phyloP scores from a whole-genome alignment of 2,888 invertebrate genomes.

The Xiphydria camelus region DNA sequence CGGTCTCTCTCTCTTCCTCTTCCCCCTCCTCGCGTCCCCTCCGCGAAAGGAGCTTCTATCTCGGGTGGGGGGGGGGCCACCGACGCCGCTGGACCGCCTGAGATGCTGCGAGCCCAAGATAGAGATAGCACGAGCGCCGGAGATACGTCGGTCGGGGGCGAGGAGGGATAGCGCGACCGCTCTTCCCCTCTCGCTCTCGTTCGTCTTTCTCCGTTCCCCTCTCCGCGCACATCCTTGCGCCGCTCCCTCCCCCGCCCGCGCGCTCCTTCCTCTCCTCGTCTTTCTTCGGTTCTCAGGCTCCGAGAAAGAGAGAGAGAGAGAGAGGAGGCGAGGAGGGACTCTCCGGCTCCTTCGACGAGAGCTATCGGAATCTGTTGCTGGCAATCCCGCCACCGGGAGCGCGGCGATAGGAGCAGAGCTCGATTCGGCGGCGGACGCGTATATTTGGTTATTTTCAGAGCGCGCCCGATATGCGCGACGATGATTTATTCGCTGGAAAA shows the following conservation, averaged over 20 bases:
- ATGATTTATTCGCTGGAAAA: no score
- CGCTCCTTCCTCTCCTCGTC: slow-evolving; percentile 9
- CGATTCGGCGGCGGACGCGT: no score
- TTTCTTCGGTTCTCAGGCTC: not conserved
- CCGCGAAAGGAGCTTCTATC: slow-evolving; percentile 4
- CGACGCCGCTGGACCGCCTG: slow-evolving; percentile 40
- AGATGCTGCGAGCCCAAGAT: slow-evolving; percentile 30
- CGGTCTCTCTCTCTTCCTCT: slow-evolving; percentile 12
- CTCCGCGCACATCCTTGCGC: slow-evolving; percentile 5
- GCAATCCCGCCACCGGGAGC: slow-evolving; percentile 11
- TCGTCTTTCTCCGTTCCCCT: no score
- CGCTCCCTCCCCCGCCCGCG: slow-evolving; percentile 8
- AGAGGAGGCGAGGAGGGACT: slow-evolving; percentile 8
- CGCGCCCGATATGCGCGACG: no score
- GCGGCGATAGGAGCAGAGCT: no score
- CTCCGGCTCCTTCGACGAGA: no score
- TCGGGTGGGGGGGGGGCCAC: slow-evolving; percentile 20
- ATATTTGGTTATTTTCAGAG: no score
- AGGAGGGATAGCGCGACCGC: no score
- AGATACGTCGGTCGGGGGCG: no score
- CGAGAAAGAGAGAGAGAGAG: slow-evolving; percentile 5
- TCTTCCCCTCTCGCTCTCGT: slow-evolving; percentile 2
- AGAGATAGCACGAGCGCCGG: no score
- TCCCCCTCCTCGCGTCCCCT: slow-evolving; percentile 13
- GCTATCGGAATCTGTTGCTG: slow-evolving; percentile 22